Evolutionary conservation across 2,888 invertebrate genomes (phyloP), one percentile per base, ranked within the genome.

Genomic region (Dromius quadrimaculatus): DNA sequence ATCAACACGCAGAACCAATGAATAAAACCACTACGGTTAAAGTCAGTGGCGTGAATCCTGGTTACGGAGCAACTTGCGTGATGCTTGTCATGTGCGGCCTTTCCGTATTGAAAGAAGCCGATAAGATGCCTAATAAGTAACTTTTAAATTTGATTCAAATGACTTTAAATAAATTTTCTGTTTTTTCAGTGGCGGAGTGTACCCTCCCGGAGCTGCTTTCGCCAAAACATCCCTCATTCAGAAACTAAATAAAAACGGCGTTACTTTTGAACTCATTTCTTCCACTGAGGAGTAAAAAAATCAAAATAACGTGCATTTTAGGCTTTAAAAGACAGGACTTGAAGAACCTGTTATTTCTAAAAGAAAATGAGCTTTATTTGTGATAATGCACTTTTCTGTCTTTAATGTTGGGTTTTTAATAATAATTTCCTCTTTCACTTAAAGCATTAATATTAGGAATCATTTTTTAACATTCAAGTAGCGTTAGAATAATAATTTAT

Each of bases 171-270:
- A 13, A 28, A 50, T 61, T 41, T 74, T 79, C 63, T n/a, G n/a
- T 75, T 75, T 73, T 84, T 86, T 71, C 82, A 94, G 93, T 6
- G 95, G 95, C 32, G 97, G 97, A 8, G 96, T 97, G 1, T 85
- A 91, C 71, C 87, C 97, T 0, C 94, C 97, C 0, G 96, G 91
- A 0, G 90, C 89, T 8, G 95, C 95, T 0, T 98, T 97, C 83
- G 85, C 85, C 0, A 88, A 94, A 73, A 96, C 97, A 0, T 87
- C 86, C 20, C 83, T 97, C 17, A 88, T 95, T 72, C 86, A 91
- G 28, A 87, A 91, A 73, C 85, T 98, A 15, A 85, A 87, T 69
- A 88, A 91, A 59, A 88, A 59, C 19, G 57, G 68, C 13, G 43
- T 68, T 13, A 43, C 59, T 11, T 68, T 68, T 34, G 68, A 68